These are phyloP conservation scores for Hedychridium roseum DNA, from an alignment of 2,888 invertebrate species.

Conservation along the genomic window DNA sequence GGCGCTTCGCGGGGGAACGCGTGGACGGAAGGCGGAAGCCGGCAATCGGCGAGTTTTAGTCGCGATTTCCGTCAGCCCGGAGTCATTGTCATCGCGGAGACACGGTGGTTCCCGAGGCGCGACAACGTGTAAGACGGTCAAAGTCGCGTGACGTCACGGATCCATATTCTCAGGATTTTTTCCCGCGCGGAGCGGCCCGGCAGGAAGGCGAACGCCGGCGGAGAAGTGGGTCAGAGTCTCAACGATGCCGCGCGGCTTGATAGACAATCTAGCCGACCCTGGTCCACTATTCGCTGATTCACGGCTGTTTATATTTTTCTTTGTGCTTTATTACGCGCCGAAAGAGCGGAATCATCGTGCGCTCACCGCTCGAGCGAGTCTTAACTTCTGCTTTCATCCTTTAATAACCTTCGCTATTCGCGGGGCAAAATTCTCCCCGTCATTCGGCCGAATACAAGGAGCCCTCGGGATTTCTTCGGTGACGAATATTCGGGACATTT, in stretches of 20 bases:
- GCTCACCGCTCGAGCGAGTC: too few relatives aligned
- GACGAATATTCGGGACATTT: too few relatives aligned
- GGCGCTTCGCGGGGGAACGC: conserved; percentile 4
- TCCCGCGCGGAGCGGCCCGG: conserved; percentile 9
- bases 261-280: conserved; percentile 21
- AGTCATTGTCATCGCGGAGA: conserved; percentile 19
- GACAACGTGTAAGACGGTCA: conserved; percentile 26
- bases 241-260: conserved; percentile 30
- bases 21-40: not conserved
- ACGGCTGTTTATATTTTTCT: not conserved
- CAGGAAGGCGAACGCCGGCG: conserved; percentile 10
- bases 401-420: too few relatives aligned
- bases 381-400: too few relatives aligned
- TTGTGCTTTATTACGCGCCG: not conserved
- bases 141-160: conserved; percentile 26
- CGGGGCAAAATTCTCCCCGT: too few relatives aligned
- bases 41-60: conserved; percentile 12
- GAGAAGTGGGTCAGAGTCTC: conserved; percentile 22
- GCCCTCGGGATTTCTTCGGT: too few relatives aligned
- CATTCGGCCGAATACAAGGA: too few relatives aligned
- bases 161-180: not conserved
- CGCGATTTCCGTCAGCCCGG: conserved; percentile 28
- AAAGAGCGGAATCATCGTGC: not conserved
- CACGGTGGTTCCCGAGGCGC: not conserved
- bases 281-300: conserved; percentile 23